These are phyloP conservation scores for Agrilus planipennis DNA, from an alignment of 1,140 invertebrate species.

Conservation along the genomic window DNA sequence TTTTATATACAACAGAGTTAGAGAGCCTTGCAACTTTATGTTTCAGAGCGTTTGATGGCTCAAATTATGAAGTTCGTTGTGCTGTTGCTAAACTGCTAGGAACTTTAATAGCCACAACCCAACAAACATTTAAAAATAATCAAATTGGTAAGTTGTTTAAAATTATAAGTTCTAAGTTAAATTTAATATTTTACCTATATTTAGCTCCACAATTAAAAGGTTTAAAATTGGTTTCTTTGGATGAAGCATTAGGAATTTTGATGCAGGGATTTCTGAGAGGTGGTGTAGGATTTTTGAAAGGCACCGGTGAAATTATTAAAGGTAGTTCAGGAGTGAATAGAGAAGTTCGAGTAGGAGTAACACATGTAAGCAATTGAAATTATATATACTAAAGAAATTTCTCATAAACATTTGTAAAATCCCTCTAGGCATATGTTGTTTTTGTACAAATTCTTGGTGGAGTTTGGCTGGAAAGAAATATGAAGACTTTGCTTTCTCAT, in stretches of 20 bases:
- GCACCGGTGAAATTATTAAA: constrained; percentile 91
- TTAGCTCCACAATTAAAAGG: constrained; percentile 38
- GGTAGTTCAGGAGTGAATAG: constrained; percentile 82
- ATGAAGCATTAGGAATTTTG: constrained; percentile 83
- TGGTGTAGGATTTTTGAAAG: constrained; percentile 89
- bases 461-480: constrained; percentile 87
- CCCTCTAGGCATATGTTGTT: constrained; percentile 80
- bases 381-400: constrained; percentile 1
- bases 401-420: not conserved
- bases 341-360: constrained; percentile 92
- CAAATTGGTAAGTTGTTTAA: constrained; percentile 29
- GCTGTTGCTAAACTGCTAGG: constrained; percentile 86
- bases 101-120: constrained; percentile 72
- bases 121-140: constrained; percentile 43
- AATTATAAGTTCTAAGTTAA: constrained; percentile 1
- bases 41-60: constrained; percentile 84
- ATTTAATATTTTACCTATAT: constrained; percentile 14
- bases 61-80: constrained; percentile 89
- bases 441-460: constrained; percentile 88
- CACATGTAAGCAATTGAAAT: constrained; percentile 59
- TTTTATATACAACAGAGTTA: constrained; percentile 80
- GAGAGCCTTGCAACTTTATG: constrained; percentile 82
- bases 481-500: constrained; percentile 74
- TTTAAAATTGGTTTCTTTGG: constrained; percentile 60
- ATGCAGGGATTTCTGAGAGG: constrained; percentile 92